Conservation (phyloP, 2,888 invertebrate species). For the Neoitamus cyanurus region DNA sequence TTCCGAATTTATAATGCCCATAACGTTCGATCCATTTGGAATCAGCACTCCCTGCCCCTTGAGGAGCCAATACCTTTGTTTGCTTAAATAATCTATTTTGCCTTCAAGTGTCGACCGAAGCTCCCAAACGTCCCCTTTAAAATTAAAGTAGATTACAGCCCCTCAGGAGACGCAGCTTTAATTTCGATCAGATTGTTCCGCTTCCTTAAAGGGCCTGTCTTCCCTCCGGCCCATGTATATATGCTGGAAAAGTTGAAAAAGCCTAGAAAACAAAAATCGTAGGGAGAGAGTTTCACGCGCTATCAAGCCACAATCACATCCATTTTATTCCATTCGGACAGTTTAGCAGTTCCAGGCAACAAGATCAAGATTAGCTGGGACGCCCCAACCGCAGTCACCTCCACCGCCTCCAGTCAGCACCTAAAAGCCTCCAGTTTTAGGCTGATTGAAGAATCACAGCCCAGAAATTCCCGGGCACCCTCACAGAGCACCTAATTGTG, state of each 20-base stretch:
- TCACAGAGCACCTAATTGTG: slow-evolving; percentile 9
- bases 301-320: slow-evolving; percentile 49
- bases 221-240: neutral
- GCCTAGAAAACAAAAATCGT: neutral
- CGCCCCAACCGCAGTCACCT: slow-evolving; percentile 8
- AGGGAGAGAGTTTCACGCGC: slow-evolving; percentile 43
- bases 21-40: neutral
- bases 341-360: slow-evolving; percentile 47
- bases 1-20: neutral
- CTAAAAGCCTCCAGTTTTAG: neutral
- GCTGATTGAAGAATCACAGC: slow-evolving; percentile 32
- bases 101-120: neutral
- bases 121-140: neutral
- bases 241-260: neutral
- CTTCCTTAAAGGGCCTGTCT: neutral
- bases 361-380: slow-evolving; percentile 40
- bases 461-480: neutral
- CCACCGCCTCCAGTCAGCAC: neutral
- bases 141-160: neutral
- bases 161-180: neutral
- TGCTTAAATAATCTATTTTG: neutral
- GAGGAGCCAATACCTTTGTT: neutral
- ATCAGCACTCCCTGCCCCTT: neutral
- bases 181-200: neutral
- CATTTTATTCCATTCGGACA: slow-evolving; percentile 48